Base-by-base conservation (phyloP, 2,113 vertebrate species). In the Ifrita kowaldi region DNA sequence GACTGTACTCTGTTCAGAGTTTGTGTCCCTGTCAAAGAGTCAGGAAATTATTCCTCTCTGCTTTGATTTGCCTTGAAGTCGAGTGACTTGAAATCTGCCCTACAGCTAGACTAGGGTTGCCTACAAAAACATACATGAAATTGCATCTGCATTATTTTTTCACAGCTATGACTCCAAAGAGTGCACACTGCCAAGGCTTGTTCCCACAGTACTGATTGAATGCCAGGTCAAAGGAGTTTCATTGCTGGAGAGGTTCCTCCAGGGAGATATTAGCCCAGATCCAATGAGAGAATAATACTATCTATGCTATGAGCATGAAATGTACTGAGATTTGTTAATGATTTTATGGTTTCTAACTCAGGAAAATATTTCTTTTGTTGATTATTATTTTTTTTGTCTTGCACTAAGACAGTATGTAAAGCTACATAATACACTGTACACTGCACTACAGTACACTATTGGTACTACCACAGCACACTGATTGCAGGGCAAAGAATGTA, bases 231-330 rank as follows among this genome's bases (percentile, higher is more conserved):
- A 87, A 93, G 87, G 92, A 97, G 39, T 94, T 97, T 60, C 97
- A 84, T 78, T 96, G 88, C 95, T 98, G 91, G 87, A 97, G 97
- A 93, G 80, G 70, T 95, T 97, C 94, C 86, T 97, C 81, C 77
- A 91, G 93, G 87, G 95, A 98, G 93, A 97, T 95, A 97, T 69
- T 70, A 69, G 28, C 46, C 7, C 65, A 33, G 26, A 92, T 21
- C 13, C 26, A 70, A n/a, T 71, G 50, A 81, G 55, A 35, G 87
- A 97, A 94, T 69, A 84, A 92, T 96, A 64, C 74, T 70, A 23
- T 91, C 74, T 76, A 24, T 35, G 12, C 53, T 42, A 42, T 33
- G 21, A 67, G 12, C 7, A 60, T 88, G 33, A 88, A 49, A 84
- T 87, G 37, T 37, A 42, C 6, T 47, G 5, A 86, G 15, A 33